Evolutionary conservation across 2,797 vertebrate genomes (phyloP).

Genomic region (Petrocephalus sullivani): DNA sequence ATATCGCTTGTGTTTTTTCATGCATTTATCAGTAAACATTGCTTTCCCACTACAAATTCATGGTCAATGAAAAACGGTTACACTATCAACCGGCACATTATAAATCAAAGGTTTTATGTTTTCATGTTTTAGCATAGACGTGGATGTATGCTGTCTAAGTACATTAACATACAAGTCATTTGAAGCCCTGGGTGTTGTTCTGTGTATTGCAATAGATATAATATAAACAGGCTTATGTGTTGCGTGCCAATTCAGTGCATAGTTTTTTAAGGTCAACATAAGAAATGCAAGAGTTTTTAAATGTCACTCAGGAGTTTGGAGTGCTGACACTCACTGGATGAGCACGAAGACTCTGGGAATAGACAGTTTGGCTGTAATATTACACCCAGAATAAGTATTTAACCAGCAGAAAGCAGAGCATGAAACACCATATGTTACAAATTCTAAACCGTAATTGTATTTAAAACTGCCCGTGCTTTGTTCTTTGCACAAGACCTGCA

Average conservation of each 20-base stretch:
- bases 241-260: not conserved
- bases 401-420: not conserved
- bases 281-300: not conserved
- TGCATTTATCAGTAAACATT: not conserved
- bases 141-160: not conserved
- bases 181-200: not conserved
- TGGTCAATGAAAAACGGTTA: not conserved
- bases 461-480: not conserved
- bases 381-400: not conserved
- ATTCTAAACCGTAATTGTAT: not conserved
- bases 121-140: not conserved
- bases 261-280: not conserved
- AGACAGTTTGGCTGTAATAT: not conserved
- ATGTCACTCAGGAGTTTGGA: not conserved
- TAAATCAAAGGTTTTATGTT: not conserved
- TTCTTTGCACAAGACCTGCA: not conserved
- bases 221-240: not conserved
- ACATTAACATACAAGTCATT: not conserved
- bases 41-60: not conserved
- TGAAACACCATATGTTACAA: not conserved
- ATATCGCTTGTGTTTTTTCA: not conserved
- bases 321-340: not conserved
- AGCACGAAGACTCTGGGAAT: not conserved
- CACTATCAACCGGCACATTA: not conserved
- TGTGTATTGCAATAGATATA: not conserved